Evolutionary conservation across 2,888 invertebrate species (phyloP).

Genomic region (Liopterus haemorrhoidalis): DNA sequence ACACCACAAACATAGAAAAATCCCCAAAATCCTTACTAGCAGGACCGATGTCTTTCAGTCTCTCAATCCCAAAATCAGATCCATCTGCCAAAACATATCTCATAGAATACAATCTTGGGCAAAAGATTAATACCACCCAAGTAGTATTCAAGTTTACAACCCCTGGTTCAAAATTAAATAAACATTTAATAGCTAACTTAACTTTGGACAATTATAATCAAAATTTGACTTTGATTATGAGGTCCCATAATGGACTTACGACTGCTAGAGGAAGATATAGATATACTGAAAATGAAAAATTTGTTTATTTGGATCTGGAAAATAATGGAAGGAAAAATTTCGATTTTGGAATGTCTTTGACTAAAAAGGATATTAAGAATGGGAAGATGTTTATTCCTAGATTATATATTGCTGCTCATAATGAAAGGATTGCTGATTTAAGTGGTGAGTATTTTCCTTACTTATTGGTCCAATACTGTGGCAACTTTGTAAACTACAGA

Average conservation of each 20-base stretch:
- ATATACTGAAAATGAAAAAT: constrained; percentile 62
- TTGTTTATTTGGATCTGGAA: constrained; percentile 63
- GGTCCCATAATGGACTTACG: constrained; percentile 61
- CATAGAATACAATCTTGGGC: constrained; percentile 69
- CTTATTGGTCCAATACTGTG: no score
- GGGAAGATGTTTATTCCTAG: constrained; percentile 66
- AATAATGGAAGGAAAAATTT: constrained; percentile 68
- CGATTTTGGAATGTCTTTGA: constrained; percentile 58
- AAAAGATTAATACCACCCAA: constrained; percentile 52
- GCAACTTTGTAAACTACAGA: no score
- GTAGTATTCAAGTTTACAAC: constrained; percentile 73
- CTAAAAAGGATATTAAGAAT: constrained; percentile 54
- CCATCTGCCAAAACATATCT: constrained; percentile 70
- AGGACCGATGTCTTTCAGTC: constrained; percentile 70
- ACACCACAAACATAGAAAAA: constrained; percentile 58
- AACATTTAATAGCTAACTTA: constrained; percentile 52
- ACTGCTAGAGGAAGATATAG: constrained; percentile 67
- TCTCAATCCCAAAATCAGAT: constrained; percentile 75
- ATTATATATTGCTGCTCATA: constrained; percentile 66
- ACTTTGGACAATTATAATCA: constrained; percentile 50
- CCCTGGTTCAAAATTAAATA: constrained; percentile 67
- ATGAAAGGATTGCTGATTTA: constrained; percentile 64
- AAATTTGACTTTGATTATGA: constrained; percentile 59
- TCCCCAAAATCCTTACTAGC: constrained; percentile 67
- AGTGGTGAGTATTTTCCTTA: constrained; percentile 57